Conservation (phyloP, 2,113 vertebrate species). For the Oriolus oriolus region DNA sequence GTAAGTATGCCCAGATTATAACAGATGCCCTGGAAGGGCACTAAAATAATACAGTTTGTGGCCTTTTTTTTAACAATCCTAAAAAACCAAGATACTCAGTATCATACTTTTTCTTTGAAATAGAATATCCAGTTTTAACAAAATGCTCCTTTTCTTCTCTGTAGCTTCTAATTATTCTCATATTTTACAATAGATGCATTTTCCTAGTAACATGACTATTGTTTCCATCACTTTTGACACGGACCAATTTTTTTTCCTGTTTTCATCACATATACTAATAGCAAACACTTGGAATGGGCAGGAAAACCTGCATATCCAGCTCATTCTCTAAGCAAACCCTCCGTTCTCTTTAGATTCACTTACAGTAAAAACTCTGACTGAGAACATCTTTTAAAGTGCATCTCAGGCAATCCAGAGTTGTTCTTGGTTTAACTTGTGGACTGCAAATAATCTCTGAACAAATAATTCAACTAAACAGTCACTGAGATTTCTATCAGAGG, state of each 20-base stretch:
- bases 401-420: neutral
- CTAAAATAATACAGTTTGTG: neutral
- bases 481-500: neutral
- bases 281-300: neutral
- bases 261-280: neutral
- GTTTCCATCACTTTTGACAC: neutral
- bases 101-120: neutral
- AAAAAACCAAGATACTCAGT: neutral
- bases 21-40: neutral
- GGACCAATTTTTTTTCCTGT: neutral
- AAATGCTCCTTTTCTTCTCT: neutral
- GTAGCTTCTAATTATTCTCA: neutral
- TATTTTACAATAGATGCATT: neutral
- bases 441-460: neutral
- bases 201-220: neutral
- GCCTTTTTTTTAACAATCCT: neutral
- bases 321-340: neutral
- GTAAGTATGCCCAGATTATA: neutral
- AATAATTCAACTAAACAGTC: neutral
- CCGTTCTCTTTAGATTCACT: neutral
- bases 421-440: neutral
- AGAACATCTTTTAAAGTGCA: neutral
- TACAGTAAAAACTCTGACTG: neutral
- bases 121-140: neutral
- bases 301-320: neutral